These are phyloP conservation scores for Heliconius cydno DNA, from an alignment of 2,888 invertebrate species.

Conservation along the genomic window DNA sequence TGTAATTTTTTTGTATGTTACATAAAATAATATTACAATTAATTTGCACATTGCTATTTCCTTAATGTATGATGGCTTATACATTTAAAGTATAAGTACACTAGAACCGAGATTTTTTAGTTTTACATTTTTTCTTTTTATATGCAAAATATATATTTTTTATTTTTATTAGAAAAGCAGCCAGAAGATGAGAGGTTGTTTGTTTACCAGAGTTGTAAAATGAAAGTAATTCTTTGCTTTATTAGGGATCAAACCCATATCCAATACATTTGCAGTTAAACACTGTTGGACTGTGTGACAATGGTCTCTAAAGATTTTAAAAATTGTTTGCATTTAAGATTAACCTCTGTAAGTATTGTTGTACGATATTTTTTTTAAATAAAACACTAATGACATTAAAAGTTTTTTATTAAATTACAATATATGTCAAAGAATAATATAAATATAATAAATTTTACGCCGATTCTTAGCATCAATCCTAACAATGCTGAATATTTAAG, in stretches of 20 bases:
- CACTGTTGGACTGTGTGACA: not conserved
- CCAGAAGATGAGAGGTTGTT: too few relatives aligned
- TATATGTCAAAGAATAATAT: conserved; percentile 83
- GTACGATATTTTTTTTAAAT: conserved; percentile 51
- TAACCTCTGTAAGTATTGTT: not conserved
- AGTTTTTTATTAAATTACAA: conserved; percentile 82
- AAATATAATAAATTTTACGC: conserved; percentile 77
- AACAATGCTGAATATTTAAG: conserved; percentile 62
- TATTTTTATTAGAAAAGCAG: too few relatives aligned
- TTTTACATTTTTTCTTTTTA: not conserved
- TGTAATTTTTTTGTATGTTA: conserved; percentile 60
- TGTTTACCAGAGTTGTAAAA: not conserved
- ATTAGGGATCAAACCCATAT: not conserved
- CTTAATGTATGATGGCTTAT: not conserved
- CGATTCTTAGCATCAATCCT: conserved; percentile 58
- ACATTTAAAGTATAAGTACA: not conserved
- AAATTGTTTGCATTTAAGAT: not conserved
- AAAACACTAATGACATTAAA: conserved; percentile 71
- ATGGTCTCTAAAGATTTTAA: not conserved
- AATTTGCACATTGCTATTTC: not conserved
- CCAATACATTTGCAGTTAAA: not conserved
- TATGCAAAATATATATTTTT: too few relatives aligned
- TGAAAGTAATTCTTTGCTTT: not conserved
- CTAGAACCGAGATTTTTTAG: not conserved
- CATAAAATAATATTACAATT: not conserved